These are phyloP conservation scores for Myoxocephalus aenaeus DNA, from an alignment of 2,797 vertebrate genomes.

Conservation along the genomic window DNA sequence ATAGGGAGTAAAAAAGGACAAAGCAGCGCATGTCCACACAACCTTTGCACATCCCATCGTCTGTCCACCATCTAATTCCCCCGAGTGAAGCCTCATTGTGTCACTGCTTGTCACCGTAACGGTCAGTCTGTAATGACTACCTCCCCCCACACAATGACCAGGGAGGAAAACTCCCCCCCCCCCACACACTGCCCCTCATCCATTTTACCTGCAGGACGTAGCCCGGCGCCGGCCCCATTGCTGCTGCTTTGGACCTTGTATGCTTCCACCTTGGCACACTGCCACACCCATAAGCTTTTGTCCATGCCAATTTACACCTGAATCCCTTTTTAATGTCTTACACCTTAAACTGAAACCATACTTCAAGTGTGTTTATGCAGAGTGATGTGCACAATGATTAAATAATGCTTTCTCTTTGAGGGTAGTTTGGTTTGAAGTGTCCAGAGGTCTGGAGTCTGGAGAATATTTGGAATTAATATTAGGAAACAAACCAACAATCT, in stretches of 20 bases:
- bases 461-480: background rate
- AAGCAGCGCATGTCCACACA: conserved; percentile 52
- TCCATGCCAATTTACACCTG: conserved; percentile 3
- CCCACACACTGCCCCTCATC: conserved; percentile 52
- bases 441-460: background rate
- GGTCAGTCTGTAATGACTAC: conserved; percentile 77
- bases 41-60: conserved; percentile 61
- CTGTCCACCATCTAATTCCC: conserved; percentile 66
- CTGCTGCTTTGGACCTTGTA: conserved; percentile 13
- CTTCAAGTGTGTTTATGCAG: background rate
- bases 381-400: background rate
- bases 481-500: conserved; percentile 1
- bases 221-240: conserved; percentile 1
- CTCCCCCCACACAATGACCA: conserved; percentile 72
- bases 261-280: conserved; percentile 10
- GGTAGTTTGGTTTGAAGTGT: background rate
- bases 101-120: conserved; percentile 73
- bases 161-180: conserved; percentile 39
- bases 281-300: conserved; percentile 12
- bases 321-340: conserved; percentile 3
- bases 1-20: conserved; percentile 59
- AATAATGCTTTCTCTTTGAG: background rate
- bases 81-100: conserved; percentile 63
- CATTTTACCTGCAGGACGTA: conserved; percentile 67
- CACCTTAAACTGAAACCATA: background rate